Conservation (phyloP, 2,797 vertebrate genomes). For the Avahi laniger region DNA sequence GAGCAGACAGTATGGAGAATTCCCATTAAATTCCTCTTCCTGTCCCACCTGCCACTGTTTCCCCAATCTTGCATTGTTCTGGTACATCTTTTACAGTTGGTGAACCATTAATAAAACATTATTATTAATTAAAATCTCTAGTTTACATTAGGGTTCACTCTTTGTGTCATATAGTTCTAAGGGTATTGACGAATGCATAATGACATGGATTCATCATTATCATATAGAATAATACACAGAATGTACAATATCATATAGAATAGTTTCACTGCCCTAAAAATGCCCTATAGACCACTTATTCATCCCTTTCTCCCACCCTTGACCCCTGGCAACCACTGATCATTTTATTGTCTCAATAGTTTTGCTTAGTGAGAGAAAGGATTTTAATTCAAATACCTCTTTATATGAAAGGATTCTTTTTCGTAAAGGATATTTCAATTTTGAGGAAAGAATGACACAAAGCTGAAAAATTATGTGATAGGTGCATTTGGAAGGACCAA, state of each 20-base stretch:
- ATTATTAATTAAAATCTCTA: not conserved
- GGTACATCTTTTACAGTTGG: not conserved
- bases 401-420: not conserved
- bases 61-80: not conserved
- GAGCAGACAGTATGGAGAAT: not conserved
- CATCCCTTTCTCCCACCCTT: rapidly evolving
- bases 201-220: not conserved
- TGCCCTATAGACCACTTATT: not conserved
- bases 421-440: not conserved
- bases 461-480: not conserved
- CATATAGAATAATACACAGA: not conserved
- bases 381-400: slow-evolving; percentile 11
- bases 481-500: not conserved
- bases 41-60: rapidly evolving
- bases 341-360: not conserved
- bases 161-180: not conserved
- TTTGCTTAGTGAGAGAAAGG: not conserved
- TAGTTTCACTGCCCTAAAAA: not conserved
- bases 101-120: not conserved
- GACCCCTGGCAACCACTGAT: not conserved
- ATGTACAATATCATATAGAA: not conserved
- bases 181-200: not conserved
- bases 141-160: not conserved
- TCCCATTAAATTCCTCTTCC: not conserved
- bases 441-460: slow-evolving; percentile 24